These are phyloP conservation scores for Craseonycteris thonglongyai DNA, from an alignment of 2,113 vertebrate species.

Conservation along the genomic window DNA sequence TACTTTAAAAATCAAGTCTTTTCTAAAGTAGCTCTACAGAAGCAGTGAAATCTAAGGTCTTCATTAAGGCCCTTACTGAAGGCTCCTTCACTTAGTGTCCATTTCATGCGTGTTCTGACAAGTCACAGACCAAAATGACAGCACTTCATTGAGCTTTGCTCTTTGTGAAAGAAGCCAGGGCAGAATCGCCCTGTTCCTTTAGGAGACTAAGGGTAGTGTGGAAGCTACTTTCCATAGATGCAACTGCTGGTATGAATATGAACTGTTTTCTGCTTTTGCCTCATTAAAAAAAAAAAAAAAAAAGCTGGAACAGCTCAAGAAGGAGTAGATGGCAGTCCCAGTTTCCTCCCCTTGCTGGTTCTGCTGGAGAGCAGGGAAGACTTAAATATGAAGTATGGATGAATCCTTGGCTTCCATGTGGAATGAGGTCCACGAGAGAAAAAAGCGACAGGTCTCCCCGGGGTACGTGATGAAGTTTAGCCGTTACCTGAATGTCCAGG, in stretches of 20 bases:
- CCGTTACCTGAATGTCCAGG: not conserved
- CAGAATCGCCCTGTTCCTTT: not conserved
- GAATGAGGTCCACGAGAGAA: not conserved
- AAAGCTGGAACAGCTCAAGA: not conserved
- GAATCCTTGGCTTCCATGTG: not conserved
- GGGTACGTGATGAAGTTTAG: not conserved
- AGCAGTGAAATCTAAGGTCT: not conserved
- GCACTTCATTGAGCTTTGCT: not conserved
- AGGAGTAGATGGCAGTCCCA: not conserved
- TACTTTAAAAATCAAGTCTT: not conserved
- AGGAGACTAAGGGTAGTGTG: not conserved
- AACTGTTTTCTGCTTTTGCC: not conserved
- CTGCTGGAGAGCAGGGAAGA: not conserved
- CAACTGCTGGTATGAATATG: not conserved
- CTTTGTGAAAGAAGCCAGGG: not conserved
- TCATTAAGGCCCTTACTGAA: not conserved
- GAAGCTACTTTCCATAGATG: not conserved
- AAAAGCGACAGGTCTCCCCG: not conserved
- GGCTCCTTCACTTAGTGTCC: not conserved
- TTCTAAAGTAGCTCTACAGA: not conserved
- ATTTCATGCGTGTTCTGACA: not conserved
- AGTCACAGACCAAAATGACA: not conserved
- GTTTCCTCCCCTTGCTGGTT: not conserved
- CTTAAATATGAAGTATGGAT: not conserved
- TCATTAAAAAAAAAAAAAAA: not conserved